Conservation (phyloP, 2,888 invertebrate species). For the Drosophila sordidapex region DNA sequence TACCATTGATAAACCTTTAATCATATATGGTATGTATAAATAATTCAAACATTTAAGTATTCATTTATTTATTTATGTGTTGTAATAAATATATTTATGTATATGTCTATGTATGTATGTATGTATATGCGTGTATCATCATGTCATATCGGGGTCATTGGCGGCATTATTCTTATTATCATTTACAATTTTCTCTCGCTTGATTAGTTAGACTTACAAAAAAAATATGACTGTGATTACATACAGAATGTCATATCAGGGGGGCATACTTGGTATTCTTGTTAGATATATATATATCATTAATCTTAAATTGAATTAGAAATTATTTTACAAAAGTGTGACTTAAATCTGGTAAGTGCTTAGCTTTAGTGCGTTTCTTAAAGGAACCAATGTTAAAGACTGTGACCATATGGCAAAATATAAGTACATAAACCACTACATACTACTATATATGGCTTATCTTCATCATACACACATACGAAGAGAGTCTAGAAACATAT, state of each 20-base stretch:
- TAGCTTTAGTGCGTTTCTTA: slow-evolving; percentile 70
- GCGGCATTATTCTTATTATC: slow-evolving; percentile 50
- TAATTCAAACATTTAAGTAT: slow-evolving; percentile 75
- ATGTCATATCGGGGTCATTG: slow-evolving; percentile 51
- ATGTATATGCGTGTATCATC: slow-evolving; percentile 43
- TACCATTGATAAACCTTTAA: slow-evolving; percentile 82
- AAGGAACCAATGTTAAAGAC: slow-evolving; percentile 77
- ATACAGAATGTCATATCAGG: slow-evolving; percentile 31
- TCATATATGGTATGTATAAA: slow-evolving; percentile 76
- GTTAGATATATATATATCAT: slow-evolving; percentile 27
- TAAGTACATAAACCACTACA: slow-evolving; percentile 33
- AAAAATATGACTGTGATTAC: slow-evolving; percentile 33
- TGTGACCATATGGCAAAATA: slow-evolving; percentile 31
- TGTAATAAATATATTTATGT: slow-evolving; percentile 59
- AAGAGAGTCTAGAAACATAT: slow-evolving; percentile 25
- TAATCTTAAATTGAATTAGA: slow-evolving; percentile 52
- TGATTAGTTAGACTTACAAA: slow-evolving; percentile 58
- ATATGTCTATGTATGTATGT: slow-evolving; percentile 34
- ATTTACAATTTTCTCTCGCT: slow-evolving; percentile 60
- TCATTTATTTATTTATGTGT: slow-evolving; percentile 57
- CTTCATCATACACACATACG: slow-evolving; percentile 16
- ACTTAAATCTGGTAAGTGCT: slow-evolving; percentile 49
- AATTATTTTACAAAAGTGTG: slow-evolving; percentile 77
- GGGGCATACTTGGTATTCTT: slow-evolving; percentile 62
- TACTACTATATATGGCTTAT: slow-evolving; percentile 36